phyloP scores from a whole-genome alignment of 1,140 invertebrate species.

The Mylabris phalerata region DNA sequence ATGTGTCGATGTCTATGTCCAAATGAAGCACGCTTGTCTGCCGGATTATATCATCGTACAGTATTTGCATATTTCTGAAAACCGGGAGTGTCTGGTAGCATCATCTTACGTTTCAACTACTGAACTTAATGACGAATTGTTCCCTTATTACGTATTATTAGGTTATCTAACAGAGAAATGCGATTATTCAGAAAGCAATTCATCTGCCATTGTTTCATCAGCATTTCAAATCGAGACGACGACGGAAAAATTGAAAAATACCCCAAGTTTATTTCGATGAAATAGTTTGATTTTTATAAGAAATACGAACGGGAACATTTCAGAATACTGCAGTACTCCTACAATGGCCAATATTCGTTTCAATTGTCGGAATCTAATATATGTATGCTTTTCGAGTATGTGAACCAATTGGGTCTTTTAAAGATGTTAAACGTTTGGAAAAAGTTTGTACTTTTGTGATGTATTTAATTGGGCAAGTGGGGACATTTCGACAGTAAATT shows the following conservation, averaged over 20 bases:
- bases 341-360: no score
- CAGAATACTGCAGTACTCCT: no score
- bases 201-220: conserved; percentile 9
- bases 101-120: conserved; percentile 25
- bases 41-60: conserved; percentile 22
- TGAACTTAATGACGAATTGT: conserved; percentile 28
- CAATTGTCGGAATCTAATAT: no score
- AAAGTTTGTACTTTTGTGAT: no score
- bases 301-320: not conserved
- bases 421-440: no score
- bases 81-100: conserved; percentile 5
- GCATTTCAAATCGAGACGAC: not conserved
- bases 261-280: no score
- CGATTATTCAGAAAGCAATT: conserved; percentile 22
- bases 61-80: conserved; percentile 27
- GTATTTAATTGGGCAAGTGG: no score
- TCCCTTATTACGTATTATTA: conserved; percentile 27
- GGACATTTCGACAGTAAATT: no score
- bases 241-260: not conserved
- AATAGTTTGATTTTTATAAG: not conserved
- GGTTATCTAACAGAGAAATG: conserved; percentile 23
- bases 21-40: conserved; percentile 28
- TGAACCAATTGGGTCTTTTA: no score
- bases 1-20: conserved; percentile 9
- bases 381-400: no score